Percentiles rank a stretch among this genome's conserved stretches.
Conservation (phyloP, 2,113 vertebrate genomes). For the Nothocercus julius region DNA sequence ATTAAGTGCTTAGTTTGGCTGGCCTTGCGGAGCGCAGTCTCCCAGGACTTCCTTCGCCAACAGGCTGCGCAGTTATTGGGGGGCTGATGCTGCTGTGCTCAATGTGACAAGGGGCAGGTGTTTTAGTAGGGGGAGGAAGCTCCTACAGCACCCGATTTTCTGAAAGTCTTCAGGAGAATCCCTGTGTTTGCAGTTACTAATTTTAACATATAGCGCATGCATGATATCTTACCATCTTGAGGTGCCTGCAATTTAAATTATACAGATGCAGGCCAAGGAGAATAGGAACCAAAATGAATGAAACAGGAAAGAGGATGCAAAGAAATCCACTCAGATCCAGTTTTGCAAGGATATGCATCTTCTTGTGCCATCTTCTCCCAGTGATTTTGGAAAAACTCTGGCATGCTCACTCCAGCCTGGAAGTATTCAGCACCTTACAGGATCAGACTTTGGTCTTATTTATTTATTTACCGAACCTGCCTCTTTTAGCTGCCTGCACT, state of each 20-base stretch:
- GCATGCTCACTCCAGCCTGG: not conserved
- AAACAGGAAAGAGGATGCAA: not conserved
- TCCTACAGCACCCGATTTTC: not conserved
- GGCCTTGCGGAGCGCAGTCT: not conserved
- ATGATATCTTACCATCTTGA: not conserved
- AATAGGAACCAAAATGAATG: not conserved
- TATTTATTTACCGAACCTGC: not conserved
- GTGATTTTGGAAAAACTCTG: not conserved
- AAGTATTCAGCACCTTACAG: not conserved
- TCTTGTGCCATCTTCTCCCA: fast-evolving
- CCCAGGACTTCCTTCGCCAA: not conserved
- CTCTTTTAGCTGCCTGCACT: not conserved
- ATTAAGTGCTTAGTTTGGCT: constrained; percentile 70
- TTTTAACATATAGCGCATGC: not conserved
- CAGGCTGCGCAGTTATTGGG: not conserved
- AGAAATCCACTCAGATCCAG: fast-evolving
- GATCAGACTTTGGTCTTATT: not conserved
- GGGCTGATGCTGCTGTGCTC: not conserved
- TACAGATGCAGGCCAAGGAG: not conserved
- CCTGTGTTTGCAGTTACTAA: not conserved
- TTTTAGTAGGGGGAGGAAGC: not conserved
- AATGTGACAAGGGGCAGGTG: not conserved
- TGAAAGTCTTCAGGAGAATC: not conserved
- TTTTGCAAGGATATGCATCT: not conserved
- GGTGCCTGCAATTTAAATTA: not conserved